Conservation (phyloP, 2,113 vertebrate genomes). For the Amblyornis subalaris region DNA sequence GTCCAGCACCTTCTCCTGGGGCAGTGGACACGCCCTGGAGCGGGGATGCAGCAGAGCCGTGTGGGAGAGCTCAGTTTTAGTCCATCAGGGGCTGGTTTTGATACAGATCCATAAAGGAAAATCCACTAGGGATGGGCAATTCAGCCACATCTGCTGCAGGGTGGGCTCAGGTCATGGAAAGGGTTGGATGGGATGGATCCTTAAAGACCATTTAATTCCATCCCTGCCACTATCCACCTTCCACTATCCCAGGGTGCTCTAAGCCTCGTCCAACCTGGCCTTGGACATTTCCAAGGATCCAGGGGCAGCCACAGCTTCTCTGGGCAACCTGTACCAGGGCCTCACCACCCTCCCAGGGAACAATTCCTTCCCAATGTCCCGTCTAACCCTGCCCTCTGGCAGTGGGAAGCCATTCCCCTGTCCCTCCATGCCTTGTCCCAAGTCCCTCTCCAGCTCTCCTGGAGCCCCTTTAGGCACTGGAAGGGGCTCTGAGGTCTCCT, state of each 20-base stretch:
- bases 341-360: background rate
- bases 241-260: background rate
- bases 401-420: background rate
- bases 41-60: fast-evolving
- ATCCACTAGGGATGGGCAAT: background rate
- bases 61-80: background rate
- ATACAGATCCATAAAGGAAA: background rate
- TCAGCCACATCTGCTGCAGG: background rate
- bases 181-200: background rate
- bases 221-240: fast-evolving
- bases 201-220: background rate
- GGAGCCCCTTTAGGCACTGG: background rate
- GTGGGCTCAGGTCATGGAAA: background rate
- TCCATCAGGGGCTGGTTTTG: background rate
- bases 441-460: background rate
- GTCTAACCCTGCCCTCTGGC: background rate
- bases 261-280: background rate
- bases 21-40: background rate
- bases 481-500: background rate
- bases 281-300: background rate
- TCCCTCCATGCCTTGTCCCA: background rate
- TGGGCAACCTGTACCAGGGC: background rate
- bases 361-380: background rate
- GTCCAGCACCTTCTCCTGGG: background rate
- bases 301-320: background rate